Percentiles rank a stretch among this genome's conserved stretches.
Conservation (phyloP, 92 coral and sea anemone genomes). For the Chrysogorgia sp. region DNA sequence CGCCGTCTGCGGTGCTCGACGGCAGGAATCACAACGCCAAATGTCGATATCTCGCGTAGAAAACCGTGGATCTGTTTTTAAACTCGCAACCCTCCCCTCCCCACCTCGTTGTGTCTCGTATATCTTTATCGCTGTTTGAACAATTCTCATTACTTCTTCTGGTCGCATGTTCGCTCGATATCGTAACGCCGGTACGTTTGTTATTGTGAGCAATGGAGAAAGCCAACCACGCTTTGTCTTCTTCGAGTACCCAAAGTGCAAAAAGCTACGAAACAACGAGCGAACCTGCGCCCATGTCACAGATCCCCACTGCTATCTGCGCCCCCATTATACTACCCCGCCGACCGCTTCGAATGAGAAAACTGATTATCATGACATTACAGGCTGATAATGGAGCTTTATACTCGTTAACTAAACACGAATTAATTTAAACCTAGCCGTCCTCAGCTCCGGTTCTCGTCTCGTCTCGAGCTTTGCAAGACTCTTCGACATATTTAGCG, state of each 20-base stretch:
- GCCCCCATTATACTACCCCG: conserved; percentile 44
- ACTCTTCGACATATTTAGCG: background rate
- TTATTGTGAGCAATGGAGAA: background rate
- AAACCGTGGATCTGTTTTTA: too few relatives aligned
- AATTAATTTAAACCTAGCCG: background rate
- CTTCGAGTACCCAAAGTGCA: background rate
- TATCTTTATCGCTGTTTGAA: conserved; percentile 12
- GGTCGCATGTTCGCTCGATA: background rate
- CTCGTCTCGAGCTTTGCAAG: background rate
- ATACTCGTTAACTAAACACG: conserved; percentile 36
- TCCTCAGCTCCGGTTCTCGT: background rate
- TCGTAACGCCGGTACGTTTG: background rate
- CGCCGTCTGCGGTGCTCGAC: background rate
- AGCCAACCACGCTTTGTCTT: background rate
- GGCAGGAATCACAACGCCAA: background rate
- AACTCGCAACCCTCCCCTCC: conserved; percentile 10
- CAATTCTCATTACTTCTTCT: background rate
- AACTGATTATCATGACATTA: conserved; percentile 36
- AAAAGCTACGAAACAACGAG: background rate
- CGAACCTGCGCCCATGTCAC: conserved; percentile 4
- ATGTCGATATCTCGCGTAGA: background rate
- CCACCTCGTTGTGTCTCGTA: background rate
- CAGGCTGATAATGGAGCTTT: conserved; percentile 28
- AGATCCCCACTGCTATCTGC: background rate
- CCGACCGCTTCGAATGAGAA: conserved; percentile 13